phyloP scores from a whole-genome alignment of 2,797 vertebrate species.

The Cichlasoma orientale region DNA sequence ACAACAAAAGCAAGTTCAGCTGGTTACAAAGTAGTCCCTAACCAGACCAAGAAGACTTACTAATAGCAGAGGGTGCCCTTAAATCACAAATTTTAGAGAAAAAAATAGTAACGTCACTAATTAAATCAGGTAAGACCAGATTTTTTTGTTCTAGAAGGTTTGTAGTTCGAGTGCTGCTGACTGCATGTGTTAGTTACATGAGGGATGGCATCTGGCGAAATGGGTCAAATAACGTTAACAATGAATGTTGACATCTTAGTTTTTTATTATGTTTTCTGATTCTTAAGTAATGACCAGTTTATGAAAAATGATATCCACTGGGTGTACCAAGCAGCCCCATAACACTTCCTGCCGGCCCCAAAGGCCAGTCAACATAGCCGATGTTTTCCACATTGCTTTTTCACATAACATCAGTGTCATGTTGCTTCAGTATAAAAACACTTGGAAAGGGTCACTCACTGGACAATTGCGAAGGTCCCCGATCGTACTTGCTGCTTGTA shows the following conservation, averaged over 20 bases:
- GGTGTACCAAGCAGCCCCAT: neutral
- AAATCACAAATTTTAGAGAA: neutral
- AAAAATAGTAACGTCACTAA: neutral
- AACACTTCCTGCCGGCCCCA: no score
- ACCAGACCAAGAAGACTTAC: neutral
- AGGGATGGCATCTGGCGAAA: neutral
- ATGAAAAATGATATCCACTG: neutral
- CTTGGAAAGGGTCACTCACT: slow-evolving; percentile 77
- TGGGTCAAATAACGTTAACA: neutral
- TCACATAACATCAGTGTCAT: neutral
- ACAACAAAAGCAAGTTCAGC: neutral
- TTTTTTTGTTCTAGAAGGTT: neutral
- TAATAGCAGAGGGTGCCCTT: neutral
- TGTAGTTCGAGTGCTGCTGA: neutral
- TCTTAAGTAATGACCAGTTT: neutral
- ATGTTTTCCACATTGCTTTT: neutral
- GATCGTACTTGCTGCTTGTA: slow-evolving; percentile 91
- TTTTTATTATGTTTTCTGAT: neutral
- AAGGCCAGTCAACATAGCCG: neutral
- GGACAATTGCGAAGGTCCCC: slow-evolving; percentile 96
- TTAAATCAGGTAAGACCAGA: neutral
- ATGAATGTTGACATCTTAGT: neutral
- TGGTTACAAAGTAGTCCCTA: neutral
- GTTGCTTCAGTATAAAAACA: neutral
- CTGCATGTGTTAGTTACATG: no score